Base-by-base conservation (phyloP, 2,113 vertebrate genomes). In the Carlito syrichta region DNA sequence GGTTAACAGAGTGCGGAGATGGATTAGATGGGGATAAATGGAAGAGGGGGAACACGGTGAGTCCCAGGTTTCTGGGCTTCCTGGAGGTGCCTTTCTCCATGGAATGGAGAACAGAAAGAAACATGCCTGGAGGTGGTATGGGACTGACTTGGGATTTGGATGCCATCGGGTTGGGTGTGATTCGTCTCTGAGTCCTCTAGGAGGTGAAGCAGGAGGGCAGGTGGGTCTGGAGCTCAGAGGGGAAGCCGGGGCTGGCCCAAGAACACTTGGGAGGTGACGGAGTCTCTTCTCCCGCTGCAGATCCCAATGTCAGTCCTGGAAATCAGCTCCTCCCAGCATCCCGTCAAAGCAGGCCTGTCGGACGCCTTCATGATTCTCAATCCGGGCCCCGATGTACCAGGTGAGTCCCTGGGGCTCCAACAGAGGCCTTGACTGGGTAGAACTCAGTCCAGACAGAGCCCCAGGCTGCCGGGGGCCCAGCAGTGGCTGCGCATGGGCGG, bases 321-420 rank as follows among this genome's bases (percentile, higher is more conserved):
- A 93, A 99, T 99, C 85, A 99, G 99, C 48, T 99, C 99, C 52
- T 98, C 98, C 6, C 99, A 99, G 97, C 99, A 99, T 97, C 99
- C 99, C 0, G 99, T 99, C 14, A 99, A 99, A 98, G 99, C 99
- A 0, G 99, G 99, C 38, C 98, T 99, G 78, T 99, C 99, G 0
- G 99, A 99, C 0, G 99, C 99, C 82, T 99, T 99, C 98, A 99
- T 99, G 99, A 97, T 99, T 7, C 97, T 98, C 91, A 98, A 99
- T 30, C 95, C 98, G 0, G 97, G 99, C 30, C 94, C 98, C 0
- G 99, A 99, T 0, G 88, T 97, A 38, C 97, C 99, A 89, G 99
- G 99, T 99, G 96, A 99, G 99, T 97, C 11, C 4, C 63, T 30
- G 54, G 32, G 60, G 73, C 48, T 5, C 50, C 56, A 6, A 22